Evolutionary conservation across 2,888 invertebrate species (phyloP).

Genomic region (Mermis nigrescens): DNA sequence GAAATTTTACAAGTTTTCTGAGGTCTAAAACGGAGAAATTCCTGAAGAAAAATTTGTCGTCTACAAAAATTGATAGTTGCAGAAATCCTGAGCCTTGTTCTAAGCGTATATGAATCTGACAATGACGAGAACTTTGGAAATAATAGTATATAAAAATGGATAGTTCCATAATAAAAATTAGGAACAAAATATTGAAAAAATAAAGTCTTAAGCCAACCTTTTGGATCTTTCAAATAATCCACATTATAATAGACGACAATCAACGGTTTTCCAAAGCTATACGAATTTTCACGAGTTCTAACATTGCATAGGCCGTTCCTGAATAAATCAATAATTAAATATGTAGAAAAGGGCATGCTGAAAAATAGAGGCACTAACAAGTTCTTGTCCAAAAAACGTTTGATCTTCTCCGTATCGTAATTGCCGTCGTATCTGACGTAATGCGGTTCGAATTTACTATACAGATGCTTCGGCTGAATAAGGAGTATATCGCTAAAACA

Average conservation of each 20-base stretch:
- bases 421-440: slow-evolving; percentile 55
- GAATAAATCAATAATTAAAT: slow-evolving; percentile 12
- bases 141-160: not conserved
- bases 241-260: slow-evolving; percentile 78
- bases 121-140: not conserved
- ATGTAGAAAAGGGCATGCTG: not conserved
- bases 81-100: too few relatives aligned
- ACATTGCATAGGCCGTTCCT: slow-evolving; percentile 81
- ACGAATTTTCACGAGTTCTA: slow-evolving; percentile 60
- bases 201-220: too few relatives aligned
- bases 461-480: slow-evolving; percentile 65
- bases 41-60: too few relatives aligned
- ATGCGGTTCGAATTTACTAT: slow-evolving; percentile 77
- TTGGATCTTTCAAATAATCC: slow-evolving; percentile 85
- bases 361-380: slow-evolving; percentile 47
- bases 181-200: too few relatives aligned
- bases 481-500: slow-evolving; percentile 56
- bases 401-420: slow-evolving; percentile 46
- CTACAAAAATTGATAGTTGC: too few relatives aligned
- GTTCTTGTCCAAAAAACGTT: slow-evolving; percentile 61
- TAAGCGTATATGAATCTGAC: not conserved
- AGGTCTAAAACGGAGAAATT: too few relatives aligned
- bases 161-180: too few relatives aligned
- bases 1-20: too few relatives aligned
- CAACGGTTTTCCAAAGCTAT: slow-evolving; percentile 65